These are phyloP conservation scores for Tethya wilhelma DNA, from an alignment of 37 sponge, comb jelly and placozoan genomes.

Conservation along the genomic window DNA sequence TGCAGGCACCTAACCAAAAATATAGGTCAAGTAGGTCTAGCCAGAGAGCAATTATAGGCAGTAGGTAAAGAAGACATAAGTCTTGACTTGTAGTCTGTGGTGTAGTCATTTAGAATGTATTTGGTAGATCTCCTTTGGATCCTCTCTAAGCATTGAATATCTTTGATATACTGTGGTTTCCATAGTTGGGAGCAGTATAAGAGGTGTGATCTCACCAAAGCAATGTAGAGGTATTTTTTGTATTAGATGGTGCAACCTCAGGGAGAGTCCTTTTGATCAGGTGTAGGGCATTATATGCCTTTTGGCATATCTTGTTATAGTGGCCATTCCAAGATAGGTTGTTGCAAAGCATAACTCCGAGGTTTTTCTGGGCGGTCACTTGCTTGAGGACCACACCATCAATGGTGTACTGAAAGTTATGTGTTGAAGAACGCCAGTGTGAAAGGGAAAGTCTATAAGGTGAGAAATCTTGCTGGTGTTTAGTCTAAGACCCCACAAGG, in stretches of 20 bases:
- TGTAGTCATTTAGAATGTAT: slow-evolving; percentile 6
- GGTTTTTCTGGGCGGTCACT: background rate
- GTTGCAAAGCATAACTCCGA: background rate
- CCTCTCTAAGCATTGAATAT: too few species aligned
- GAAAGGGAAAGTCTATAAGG: background rate
- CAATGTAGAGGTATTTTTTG: slow-evolving; percentile 1
- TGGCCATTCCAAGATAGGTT: background rate
- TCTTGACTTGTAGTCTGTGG: slow-evolving; percentile 3
- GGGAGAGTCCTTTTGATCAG: slow-evolving; percentile 3
- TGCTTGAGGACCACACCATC: background rate
- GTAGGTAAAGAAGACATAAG: background rate
- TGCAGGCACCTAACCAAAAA: background rate
- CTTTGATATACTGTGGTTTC: too few species aligned
- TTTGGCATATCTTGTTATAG: background rate
- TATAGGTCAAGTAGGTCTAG: too few species aligned
- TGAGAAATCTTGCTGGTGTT: background rate
- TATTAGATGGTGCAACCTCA: background rate
- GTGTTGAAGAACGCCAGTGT: background rate
- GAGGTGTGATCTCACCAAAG: too few species aligned
- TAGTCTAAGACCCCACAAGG: slow-evolving; percentile 2
- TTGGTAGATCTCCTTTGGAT: slow-evolving; percentile 20
- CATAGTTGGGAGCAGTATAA: too few species aligned
- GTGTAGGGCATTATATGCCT: background rate
- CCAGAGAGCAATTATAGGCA: too few species aligned
- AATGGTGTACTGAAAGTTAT: background rate